Conservation (phyloP, 2,797 vertebrate species). For the Taenioides sp. region DNA sequence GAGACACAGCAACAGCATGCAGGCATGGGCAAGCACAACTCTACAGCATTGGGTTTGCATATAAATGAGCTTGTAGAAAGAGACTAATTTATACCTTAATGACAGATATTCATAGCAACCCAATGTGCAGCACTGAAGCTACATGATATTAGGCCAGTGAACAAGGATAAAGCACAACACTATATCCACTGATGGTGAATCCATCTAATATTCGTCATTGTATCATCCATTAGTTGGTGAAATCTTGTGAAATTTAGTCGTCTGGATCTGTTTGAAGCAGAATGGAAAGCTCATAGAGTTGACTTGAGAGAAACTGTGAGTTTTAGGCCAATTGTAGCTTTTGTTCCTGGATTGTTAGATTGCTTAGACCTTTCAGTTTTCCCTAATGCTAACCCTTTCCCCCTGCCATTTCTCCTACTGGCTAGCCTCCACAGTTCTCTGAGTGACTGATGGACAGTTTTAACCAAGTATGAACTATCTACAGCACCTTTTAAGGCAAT, state of each 20-base stretch:
- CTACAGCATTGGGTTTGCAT: conserved; percentile 31
- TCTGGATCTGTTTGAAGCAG: neutral
- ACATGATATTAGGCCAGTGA: neutral
- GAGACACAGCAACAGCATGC: conserved; percentile 45
- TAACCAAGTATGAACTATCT: no score
- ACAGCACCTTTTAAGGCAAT: no score
- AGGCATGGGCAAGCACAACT: conserved; percentile 44
- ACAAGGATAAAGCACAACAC: neutral
- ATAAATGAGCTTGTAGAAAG: conserved; percentile 8
- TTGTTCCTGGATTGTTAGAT: no score
- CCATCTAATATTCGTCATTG: neutral
- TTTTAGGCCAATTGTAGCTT: no score
- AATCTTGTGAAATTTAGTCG: neutral
- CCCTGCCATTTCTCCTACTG: no score
- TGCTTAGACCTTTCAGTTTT: neutral
- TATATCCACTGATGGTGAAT: neutral
- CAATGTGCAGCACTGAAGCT: neutral
- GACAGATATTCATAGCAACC: conserved; percentile 20
- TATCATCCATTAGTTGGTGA: neutral
- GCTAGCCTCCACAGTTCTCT: no score
- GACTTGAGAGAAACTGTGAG: no score
- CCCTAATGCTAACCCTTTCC: no score
- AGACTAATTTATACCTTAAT: conserved; percentile 28
- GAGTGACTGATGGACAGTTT: no score
- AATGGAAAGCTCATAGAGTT: neutral